Evolutionary conservation across 2,888 invertebrate species (phyloP).

Genomic region (Anagyrus pseudococci): DNA sequence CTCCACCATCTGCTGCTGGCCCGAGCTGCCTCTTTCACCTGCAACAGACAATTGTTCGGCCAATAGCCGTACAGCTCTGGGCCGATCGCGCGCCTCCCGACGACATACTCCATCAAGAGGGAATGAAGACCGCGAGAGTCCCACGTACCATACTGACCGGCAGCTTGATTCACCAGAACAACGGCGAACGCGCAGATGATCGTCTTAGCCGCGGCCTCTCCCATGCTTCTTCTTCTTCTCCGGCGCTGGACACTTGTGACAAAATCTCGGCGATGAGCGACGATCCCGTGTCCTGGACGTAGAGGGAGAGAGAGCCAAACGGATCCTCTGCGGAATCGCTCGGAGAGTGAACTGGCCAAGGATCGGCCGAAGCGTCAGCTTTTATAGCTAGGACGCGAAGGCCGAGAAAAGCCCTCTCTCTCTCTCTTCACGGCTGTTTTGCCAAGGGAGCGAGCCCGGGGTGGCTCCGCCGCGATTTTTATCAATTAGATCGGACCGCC

Average conservation of each 20-base stretch:
- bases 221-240: no score
- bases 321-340: background rate
- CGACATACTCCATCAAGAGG: no score
- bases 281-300: no score
- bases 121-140: no score
- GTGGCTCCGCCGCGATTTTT: constrained; percentile 50
- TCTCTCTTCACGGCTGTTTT: background rate
- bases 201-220: background rate
- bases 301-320: no score
- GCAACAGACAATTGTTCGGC: background rate
- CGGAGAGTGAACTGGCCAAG: background rate
- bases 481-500: constrained; percentile 49
- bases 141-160: constrained; percentile 53
- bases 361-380: background rate
- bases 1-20: constrained; percentile 27
- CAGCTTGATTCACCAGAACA: constrained; percentile 39
- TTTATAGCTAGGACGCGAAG: constrained; percentile 3
- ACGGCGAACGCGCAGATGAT: constrained; percentile 40
- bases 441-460: constrained; percentile 39
- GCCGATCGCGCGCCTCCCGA: no score
- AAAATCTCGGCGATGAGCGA: no score
- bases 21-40: constrained; percentile 12
- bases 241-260: no score
- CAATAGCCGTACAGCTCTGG: background rate
- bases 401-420: background rate